Base-by-base conservation (phyloP, 2,888 invertebrate genomes). In the Resseliella maxima region DNA sequence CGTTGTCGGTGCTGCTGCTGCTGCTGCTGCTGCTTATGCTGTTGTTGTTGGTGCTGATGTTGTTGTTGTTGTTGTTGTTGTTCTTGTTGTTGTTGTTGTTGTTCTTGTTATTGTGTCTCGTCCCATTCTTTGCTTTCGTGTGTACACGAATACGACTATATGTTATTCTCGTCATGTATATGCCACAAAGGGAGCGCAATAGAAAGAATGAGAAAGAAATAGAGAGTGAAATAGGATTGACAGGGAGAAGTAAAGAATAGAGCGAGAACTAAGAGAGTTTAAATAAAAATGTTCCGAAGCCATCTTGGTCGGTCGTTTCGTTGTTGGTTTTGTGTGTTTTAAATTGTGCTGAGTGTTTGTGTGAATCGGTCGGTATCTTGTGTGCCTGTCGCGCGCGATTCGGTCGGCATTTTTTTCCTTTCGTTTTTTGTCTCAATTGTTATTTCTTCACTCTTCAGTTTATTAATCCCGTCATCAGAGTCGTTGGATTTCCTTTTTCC, bases 91-190 rank as follows among this genome's bases (percentile, higher is more conserved):
- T 27, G 59, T 59, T 59, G 27, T 72, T 72, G 72, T 31, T 72
- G 72, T 72, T 72, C 31, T 72, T 72, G 72, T 72, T 72, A 72
- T 72, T 72, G 72, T 72, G 72, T 72, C 72, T 72, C 72, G 72
- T 72, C 72, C 72, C 72, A 72, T 72, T 72, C 72, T 72, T 72
- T 72, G 72, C 72, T 72, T 72, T 72, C 72, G 72, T 72, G 72
- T 72, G 72, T 72, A 72, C 72, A 72, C 72, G 72, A 72, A 72
- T 72, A 72, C 72, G 72, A 72, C 31, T 72, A 72, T 72, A 72
- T 72, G 72, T 72, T 72, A 72, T 72, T 72, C 72, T 72, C 72
- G 72, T 31, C 72, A 72, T 72, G 72, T 72, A 72, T 72, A 72
- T 72, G 72, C 72, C 72, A 72, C 72, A 72, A n/a, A n/a, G n/a